Evolutionary conservation across 2,113 vertebrate species (phyloP).

Genomic region (Todiramphus chloris): DNA sequence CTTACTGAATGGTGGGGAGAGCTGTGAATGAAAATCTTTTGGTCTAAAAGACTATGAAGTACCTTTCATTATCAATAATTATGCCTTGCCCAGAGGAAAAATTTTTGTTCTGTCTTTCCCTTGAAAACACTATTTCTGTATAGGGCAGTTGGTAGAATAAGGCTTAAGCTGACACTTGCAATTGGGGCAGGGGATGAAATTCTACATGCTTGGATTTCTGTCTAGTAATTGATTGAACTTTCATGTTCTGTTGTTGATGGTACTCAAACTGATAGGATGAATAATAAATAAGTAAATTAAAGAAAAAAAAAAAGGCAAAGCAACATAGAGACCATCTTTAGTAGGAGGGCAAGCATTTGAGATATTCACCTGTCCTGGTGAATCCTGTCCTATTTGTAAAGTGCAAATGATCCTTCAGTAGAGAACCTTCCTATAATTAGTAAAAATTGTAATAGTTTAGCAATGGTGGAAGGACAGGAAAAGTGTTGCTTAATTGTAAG

Average conservation of each 20-base stretch:
- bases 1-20: not conserved
- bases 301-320: no score
- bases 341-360: not conserved
- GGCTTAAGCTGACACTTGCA: not conserved
- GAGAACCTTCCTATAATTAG: not conserved
- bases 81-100: not conserved
- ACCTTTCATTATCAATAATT: not conserved
- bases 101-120: not conserved
- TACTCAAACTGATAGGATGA: not conserved
- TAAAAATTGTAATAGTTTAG: not conserved
- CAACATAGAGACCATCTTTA: not conserved
- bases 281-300: no score
- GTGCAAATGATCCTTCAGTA: not conserved
- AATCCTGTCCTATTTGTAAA: not conserved
- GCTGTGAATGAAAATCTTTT: not conserved
- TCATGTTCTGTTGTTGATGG: not conserved
- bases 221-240: not conserved
- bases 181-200: not conserved
- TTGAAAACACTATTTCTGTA: not conserved
- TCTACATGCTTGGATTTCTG: not conserved
- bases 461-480: not conserved
- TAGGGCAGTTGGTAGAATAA: not conserved
- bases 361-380: not conserved
- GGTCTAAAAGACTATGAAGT: not conserved
- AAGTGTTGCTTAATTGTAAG: not conserved